A percentile compares a stretch with the other conserved stretches of the same genome.
Conservation (phyloP, 2,888 invertebrate species). For the Atethmia centrago region DNA sequence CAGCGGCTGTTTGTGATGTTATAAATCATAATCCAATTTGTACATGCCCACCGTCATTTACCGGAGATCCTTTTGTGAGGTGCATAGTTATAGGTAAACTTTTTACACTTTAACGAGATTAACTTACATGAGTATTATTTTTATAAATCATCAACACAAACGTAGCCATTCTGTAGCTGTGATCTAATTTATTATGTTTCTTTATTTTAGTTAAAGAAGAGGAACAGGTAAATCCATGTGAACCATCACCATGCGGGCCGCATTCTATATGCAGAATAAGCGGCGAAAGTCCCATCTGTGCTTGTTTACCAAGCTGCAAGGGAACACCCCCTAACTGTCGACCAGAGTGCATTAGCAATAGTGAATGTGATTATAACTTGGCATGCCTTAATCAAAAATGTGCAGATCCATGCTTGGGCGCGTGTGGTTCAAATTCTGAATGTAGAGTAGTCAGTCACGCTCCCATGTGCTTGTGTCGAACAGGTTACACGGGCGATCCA, state of each 20-base stretch:
- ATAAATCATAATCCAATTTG: slow-evolving; percentile 95
- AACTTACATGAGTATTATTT: neutral
- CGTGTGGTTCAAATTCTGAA: slow-evolving; percentile 94
- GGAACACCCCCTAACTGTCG: slow-evolving; percentile 94
- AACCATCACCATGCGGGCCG: slow-evolving; percentile 95
- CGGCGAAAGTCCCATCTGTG: slow-evolving; percentile 93
- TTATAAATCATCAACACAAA: neutral
- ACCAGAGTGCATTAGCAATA: slow-evolving; percentile 95
- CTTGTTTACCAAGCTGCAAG: slow-evolving; percentile 92
- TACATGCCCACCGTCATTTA: slow-evolving; percentile 93
- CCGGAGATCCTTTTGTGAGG: slow-evolving; percentile 94
- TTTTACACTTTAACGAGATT: neutral
- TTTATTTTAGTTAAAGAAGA: slow-evolving; percentile 73
- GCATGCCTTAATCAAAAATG: slow-evolving; percentile 95
- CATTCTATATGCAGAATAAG: slow-evolving; percentile 93
- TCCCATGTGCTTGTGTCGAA: slow-evolving; percentile 93
- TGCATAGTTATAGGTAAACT: slow-evolving; percentile 89
- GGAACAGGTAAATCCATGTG: slow-evolving; percentile 89
- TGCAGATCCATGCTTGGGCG: slow-evolving; percentile 93
- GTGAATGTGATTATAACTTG: slow-evolving; percentile 93
- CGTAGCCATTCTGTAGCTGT: neutral
- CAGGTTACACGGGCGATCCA: slow-evolving; percentile 94
- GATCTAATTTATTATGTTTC: slow-evolving; percentile 6
- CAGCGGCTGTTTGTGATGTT: slow-evolving; percentile 93
- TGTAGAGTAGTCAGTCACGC: slow-evolving; percentile 95